Conservation (phyloP, 2,888 invertebrate species). For the Metacarcinus magister region DNA sequence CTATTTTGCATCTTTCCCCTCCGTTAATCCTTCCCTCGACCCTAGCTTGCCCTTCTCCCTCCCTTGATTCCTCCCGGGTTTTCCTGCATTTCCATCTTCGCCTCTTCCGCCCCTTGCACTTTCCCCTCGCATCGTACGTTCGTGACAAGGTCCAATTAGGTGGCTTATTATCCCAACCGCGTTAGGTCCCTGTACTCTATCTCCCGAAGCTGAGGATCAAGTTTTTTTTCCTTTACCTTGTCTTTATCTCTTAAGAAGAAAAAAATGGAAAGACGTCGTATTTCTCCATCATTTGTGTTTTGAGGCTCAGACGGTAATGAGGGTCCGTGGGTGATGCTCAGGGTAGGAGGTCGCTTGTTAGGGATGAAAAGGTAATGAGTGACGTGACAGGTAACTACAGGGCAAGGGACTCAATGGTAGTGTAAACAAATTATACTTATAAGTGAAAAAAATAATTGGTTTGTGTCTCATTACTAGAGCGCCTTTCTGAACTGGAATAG, state of each 20-base stretch:
- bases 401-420: too few relatives aligned
- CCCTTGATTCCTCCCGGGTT: background rate
- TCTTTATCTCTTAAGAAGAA: background rate
- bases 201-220: slow-evolving; percentile 13
- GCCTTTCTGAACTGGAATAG: background rate
- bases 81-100: too few relatives aligned
- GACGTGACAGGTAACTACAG: too few relatives aligned
- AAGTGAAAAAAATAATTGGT: too few relatives aligned
- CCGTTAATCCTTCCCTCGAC: background rate
- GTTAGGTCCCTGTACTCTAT: background rate
- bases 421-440: too few relatives aligned
- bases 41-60: background rate
- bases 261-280: background rate
- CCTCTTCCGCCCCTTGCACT: background rate
- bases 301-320: too few relatives aligned
- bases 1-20: background rate
- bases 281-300: too few relatives aligned
- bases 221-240: background rate
- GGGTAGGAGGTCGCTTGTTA: too few relatives aligned
- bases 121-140: background rate
- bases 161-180: background rate
- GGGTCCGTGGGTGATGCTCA: too few relatives aligned
- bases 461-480: too few relatives aligned
- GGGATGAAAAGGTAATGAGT: too few relatives aligned
- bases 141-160: background rate